Evolutionary conservation across 2,888 invertebrate genomes (phyloP), one percentile per base, ranked within the genome.

Genomic region (Gryllus longicercus): DNA sequence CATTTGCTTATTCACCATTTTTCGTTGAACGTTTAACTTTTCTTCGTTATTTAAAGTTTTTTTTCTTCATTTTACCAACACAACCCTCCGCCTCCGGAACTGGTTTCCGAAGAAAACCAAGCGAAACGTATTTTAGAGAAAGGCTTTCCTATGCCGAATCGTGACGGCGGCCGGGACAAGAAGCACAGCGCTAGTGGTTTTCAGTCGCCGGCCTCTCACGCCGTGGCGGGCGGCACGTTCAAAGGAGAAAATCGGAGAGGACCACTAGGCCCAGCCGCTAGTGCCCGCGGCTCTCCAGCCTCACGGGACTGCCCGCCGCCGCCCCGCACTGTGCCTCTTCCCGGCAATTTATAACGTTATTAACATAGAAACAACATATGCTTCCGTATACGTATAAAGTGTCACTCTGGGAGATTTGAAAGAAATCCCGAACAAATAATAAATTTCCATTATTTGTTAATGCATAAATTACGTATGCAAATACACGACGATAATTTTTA

Each of bases 301-400:
- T 8, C 14, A 14, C 14, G 63, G n/a, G 14, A 5, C 63, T 11
- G 4, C n/a, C 63, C 63, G 14, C n/a, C 63, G 63, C 14, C 63
- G 16, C 63, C n/a, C n/a, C 63, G n/a, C 63, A 63, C 63, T 63
- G 8, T 63, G n/a, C 14, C 63, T 63, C 63, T 63, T n/a, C 63
- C 14, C 63, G 63, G n/a, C 63, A 63, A 63, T 63, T 63, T 63
- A 63, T 63, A 63, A 63, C 63, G 63, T 8, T 63, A 63, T 63
- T 63, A 63, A 63, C 63, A 63, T 63, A 63, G 63, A 63, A 63
- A 63, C 63, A 63, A 63, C 63, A 63, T 63, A 63, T 63, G 63
- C 63, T 63, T 63, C 63, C 63, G 63, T 63, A 63, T 63, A 63
- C 63, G 63, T 63, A 63, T 63, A 63, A 63, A 63, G 63, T 63